Evolutionary conservation across 2,797 vertebrate genomes (phyloP).

Genomic region (Takifugu rubripes): DNA sequence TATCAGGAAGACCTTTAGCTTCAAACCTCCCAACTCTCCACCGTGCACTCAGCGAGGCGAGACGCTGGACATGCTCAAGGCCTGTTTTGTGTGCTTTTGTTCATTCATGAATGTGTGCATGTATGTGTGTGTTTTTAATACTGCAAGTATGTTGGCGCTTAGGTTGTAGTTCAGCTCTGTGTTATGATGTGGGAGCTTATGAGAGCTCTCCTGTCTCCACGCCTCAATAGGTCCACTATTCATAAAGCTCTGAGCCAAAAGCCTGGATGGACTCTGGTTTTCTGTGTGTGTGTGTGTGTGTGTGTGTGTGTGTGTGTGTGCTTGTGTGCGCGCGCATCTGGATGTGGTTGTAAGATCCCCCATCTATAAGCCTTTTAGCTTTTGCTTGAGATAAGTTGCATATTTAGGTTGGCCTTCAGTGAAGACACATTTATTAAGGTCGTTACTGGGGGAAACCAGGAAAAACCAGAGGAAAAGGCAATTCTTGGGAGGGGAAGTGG

Average conservation of each 20-base stretch:
- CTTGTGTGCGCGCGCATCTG: background rate
- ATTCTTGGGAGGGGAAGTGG: conserved; percentile 9
- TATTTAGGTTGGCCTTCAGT: too few relatives aligned
- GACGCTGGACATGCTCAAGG: conserved; percentile 4
- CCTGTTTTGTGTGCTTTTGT: conserved; percentile 27
- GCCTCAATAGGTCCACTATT: conserved; percentile 69
- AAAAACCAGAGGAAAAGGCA: conserved; percentile 14
- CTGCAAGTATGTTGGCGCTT: conserved; percentile 42
- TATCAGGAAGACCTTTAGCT: background rate
- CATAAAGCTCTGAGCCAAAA: conserved; percentile 51
- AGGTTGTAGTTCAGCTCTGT: conserved; percentile 46
- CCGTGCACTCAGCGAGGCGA: conserved; percentile 8
- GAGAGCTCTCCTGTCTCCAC: conserved; percentile 58
- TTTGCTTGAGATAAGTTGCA: too few relatives aligned
- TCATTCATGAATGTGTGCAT: conserved; percentile 27
- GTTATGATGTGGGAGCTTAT: conserved; percentile 54
- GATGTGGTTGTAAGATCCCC: background rate
- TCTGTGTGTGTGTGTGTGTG: conserved; percentile 17
- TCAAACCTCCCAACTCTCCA: conserved; percentile 1
- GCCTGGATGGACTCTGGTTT: conserved; percentile 9
- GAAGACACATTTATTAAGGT: background rate
- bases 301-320: conserved; percentile 8
- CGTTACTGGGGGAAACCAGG: conserved; percentile 1
- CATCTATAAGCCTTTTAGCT: too few relatives aligned
- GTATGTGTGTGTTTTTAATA: conserved; percentile 37